Base-by-base conservation (phyloP, 2,797 vertebrate species). In the Pangasius krempfi region DNA sequence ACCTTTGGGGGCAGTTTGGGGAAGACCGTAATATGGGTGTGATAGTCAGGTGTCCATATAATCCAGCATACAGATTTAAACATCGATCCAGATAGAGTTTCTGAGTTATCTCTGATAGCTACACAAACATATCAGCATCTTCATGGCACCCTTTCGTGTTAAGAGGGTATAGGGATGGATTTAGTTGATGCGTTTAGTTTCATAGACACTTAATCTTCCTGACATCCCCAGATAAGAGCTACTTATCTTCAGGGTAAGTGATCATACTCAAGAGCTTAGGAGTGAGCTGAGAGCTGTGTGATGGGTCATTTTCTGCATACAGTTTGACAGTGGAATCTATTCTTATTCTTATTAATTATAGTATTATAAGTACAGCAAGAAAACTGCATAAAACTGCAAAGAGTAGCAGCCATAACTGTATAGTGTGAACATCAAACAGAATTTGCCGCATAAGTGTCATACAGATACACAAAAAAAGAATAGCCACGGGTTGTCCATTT, bases 391-490 rank as follows among this genome's bases (percentile, higher is more conserved):
- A n/a, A n/a, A n/a, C n/a, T n/a, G n/a, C 40, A 54, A 44, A 86
- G 47, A 47, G 25, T 27, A 62, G 62, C 5, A 5, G 9, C 56
- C 33, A 1, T 27, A 33, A 81, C 18, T 33, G 14, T 13, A 54
- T 62, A 54, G 56, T 16, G 4, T 73, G 76, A 70, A 73, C 78
- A 70, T 87, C 50, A 37, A 70, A 68, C 52, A 47, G 88, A 56
- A 79, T 87, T 60, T 87, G 60, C 37, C 14, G 80, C 80, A 87
- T 72, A 68, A 37, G 76, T 50, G 30, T 86, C 68, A 64, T 73
- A 52, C 0, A 3, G 60, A 44, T 52, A 54, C 27, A 84, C 20
- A 64, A 62, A 62, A 60, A 50, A 83, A 84, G 30, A 68, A 83
- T 56, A 68, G 81, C 62, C 52, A 16, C 14, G 27, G 20, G 86